Percentiles rank a stretch among this genome's conserved stretches.
Conservation (phyloP, 2,797 vertebrate genomes). For the Ctenochaetus hawaiiensis region DNA sequence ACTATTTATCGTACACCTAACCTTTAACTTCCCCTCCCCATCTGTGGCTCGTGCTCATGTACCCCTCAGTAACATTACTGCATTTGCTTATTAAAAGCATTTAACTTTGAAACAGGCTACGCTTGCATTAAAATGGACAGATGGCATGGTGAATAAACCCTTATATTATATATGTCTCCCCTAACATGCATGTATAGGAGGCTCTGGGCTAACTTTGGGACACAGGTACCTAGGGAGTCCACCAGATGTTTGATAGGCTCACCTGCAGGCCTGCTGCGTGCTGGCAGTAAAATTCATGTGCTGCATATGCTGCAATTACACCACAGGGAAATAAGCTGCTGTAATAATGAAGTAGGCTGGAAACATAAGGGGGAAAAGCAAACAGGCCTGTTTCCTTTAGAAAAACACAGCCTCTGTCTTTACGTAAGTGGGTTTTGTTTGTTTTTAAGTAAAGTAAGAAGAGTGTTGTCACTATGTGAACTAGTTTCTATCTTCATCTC, state of each 20-base stretch:
- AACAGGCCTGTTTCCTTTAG: conserved; percentile 69
- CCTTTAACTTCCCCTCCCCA: conserved; percentile 50
- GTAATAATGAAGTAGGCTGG: conserved; percentile 77
- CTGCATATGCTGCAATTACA: conserved; percentile 82
- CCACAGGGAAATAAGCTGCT: conserved; percentile 82
- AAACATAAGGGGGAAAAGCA: conserved; percentile 73
- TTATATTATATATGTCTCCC: conserved; percentile 77
- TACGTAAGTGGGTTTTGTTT: conserved; percentile 24
- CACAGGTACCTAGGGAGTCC: conserved; percentile 80
- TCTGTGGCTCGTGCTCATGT: conserved; percentile 61
- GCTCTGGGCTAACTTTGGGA: conserved; percentile 68
- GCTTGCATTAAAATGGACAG: conserved; percentile 74
- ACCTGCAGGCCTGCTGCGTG: conserved; percentile 81
- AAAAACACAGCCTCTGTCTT: conserved; percentile 60
- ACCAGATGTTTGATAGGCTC: conserved; percentile 84
- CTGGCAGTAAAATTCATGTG: conserved; percentile 81
- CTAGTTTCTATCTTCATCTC: conserved; percentile 20
- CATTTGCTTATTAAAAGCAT: conserved; percentile 70
- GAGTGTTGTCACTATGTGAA: conserved; percentile 8
- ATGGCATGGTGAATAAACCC: conserved; percentile 77
- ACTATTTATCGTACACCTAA: conserved; percentile 46
- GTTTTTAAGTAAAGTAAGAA: conserved; percentile 29
- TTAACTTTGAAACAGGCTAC: conserved; percentile 67
- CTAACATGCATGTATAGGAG: conserved; percentile 72
- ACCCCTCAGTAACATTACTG: conserved; percentile 52